Evolutionary conservation across 2,113 vertebrate genomes (phyloP), one percentile per base, ranked within the genome.

Genomic region (Bostrychus sinensis): DNA sequence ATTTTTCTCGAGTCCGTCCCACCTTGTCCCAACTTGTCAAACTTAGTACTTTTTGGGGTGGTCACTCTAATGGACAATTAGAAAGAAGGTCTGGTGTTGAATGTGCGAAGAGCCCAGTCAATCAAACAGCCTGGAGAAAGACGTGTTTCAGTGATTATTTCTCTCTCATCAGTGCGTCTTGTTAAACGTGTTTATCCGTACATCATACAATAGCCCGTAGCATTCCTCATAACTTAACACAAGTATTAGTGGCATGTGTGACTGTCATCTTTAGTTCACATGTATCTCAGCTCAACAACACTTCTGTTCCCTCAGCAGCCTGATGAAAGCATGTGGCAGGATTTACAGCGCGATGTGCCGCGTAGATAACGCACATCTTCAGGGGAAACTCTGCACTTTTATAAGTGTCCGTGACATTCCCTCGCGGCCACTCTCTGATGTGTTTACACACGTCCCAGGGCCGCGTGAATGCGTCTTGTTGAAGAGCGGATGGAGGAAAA

Each of bases 401-500:
- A 37, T 7, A 17, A 22, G 43, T 50, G 45, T 36, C 16, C 26
- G 0, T 42, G 38, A 43, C 9, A 26, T 45, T 13, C 28, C n/a
- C 28, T 45, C 55, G 62, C 30, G 46, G 64, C 42, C 43, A 25
- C 37, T 42, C 22, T 11, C 14, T 16, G 6, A 8, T 54, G 64
- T n/a, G 58, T 34, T 20, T 26, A 42, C 38, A 37, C 22, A 55
- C 12, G 19, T 56, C 20, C 43, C 45, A 51, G 28, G 55, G 62
- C 32, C 43, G 34, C 66, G 6, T n/a, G 14, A 28, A 11, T 19
- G 39, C 22, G 32, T 17, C 28, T 25, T 59, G 53, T 37, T 11
- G n/a, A 28, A 38, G 16, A 57, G 23, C 48, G 55, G 53, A 32
- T 16, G 20, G 32, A 34, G 51, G 19, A 70, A 66, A 43, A 17